These are phyloP conservation scores for Pyrrhia umbra DNA, from an alignment of 2,888 invertebrate species.

Conservation along the genomic window DNA sequence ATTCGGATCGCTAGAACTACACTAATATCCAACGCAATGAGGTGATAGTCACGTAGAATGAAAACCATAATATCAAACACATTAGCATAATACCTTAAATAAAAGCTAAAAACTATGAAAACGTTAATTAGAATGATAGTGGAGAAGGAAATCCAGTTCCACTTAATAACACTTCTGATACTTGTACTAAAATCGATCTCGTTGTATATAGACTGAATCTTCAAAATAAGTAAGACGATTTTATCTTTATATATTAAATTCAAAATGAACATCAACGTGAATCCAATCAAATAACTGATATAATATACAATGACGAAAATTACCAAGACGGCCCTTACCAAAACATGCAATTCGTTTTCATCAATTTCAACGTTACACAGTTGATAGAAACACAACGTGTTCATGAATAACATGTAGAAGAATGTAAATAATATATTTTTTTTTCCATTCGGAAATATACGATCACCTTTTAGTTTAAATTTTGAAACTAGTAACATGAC, in stretches of 20 bases:
- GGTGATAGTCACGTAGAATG: neutral
- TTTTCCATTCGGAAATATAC: no score
- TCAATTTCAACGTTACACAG: neutral
- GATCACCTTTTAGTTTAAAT: no score
- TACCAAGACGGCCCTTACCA: neutral
- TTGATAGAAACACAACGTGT: neutral
- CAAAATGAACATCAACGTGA: conserved; percentile 3
- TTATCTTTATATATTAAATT: conserved; percentile 12
- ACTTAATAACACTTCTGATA: neutral
- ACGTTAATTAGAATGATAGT: neutral
- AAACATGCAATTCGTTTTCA: neutral
- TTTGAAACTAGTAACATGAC: no score
- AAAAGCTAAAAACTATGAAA: neutral
- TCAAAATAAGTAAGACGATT: conserved; percentile 21
- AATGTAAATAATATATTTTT: no score
- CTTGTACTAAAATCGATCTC: conserved; percentile 2
- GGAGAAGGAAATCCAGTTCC: conserved; percentile 29
- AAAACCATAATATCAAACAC: neutral
- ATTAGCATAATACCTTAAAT: neutral
- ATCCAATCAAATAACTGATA: neutral
- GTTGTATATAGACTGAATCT: conserved; percentile 12
- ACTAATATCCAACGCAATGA: conserved; percentile 16
- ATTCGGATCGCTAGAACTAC: conserved; percentile 20
- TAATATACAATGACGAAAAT: neutral
- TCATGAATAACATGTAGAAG: neutral